Conservation (phyloP, 2,797 vertebrate species). For the Microcaecilia unicolor region DNA sequence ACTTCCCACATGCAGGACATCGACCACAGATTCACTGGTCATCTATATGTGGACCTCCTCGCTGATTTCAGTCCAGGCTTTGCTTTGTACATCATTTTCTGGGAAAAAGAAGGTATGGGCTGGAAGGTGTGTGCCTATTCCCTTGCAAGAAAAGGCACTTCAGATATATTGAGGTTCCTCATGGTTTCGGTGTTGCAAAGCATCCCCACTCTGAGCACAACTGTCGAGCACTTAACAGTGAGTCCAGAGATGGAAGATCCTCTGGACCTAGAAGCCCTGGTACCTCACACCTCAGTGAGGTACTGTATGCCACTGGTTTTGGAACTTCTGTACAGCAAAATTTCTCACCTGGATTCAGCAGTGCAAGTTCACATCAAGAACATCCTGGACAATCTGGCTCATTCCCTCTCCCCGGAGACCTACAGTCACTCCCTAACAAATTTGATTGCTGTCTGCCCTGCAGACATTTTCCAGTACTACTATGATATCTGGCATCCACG, state of each 20-base stretch:
- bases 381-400: neutral
- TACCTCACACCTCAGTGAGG: neutral
- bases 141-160: neutral
- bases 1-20: neutral
- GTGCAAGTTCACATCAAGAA: neutral
- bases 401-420: neutral
- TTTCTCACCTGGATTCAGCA: neutral
- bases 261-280: neutral
- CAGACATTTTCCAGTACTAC: neutral
- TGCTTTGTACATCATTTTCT: neutral
- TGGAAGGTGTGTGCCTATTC: neutral
- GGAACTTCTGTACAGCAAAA: neutral
- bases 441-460: neutral
- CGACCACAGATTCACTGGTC: neutral
- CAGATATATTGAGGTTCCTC: neutral
- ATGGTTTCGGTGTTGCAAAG: neutral
- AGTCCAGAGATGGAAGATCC: neutral
- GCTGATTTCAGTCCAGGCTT: neutral
- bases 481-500: neutral
- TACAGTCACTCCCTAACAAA: neutral
- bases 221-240: neutral
- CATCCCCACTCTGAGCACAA: neutral
- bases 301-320: neutral
- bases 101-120: neutral
- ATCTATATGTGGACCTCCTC: neutral